Evolutionary conservation across 1,140 invertebrate species (phyloP).

Genomic region (Cotesia typhae): DNA sequence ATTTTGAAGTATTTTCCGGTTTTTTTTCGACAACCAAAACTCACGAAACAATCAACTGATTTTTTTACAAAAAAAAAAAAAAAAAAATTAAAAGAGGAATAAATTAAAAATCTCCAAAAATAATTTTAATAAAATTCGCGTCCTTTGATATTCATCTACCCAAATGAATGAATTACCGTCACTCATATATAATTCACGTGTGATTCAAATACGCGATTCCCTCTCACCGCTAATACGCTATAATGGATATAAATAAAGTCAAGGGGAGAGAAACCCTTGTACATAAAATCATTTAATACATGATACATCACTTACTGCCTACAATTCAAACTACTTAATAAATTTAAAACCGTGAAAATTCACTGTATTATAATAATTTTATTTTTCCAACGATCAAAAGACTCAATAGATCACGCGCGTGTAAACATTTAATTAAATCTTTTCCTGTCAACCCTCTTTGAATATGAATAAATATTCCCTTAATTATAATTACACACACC

Average conservation of each 20-base stretch:
- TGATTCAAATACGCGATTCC: constrained; percentile 36
- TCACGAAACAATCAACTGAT: too few species aligned
- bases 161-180: constrained; percentile 34
- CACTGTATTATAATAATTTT: neutral
- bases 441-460: too few species aligned
- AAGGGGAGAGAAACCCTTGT: neutral
- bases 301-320: neutral
- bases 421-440: too few species aligned
- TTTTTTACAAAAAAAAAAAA: too few species aligned
- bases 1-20: too few species aligned
- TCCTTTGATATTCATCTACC: constrained; percentile 11
- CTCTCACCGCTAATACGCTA: constrained; percentile 22
- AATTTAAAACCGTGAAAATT: neutral
- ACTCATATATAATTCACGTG: constrained; percentile 45
- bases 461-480: too few species aligned
- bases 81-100: too few species aligned
- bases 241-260: constrained; percentile 2
- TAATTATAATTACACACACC: too few species aligned
- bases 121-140: neutral
- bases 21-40: too few species aligned
- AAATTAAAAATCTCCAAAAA: neutral
- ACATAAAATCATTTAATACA: neutral
- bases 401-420: too few species aligned
- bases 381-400: neutral
- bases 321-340: neutral